These are phyloP conservation scores for Netelia virgata DNA, from an alignment of 2,888 invertebrate genomes.

Conservation along the genomic window DNA sequence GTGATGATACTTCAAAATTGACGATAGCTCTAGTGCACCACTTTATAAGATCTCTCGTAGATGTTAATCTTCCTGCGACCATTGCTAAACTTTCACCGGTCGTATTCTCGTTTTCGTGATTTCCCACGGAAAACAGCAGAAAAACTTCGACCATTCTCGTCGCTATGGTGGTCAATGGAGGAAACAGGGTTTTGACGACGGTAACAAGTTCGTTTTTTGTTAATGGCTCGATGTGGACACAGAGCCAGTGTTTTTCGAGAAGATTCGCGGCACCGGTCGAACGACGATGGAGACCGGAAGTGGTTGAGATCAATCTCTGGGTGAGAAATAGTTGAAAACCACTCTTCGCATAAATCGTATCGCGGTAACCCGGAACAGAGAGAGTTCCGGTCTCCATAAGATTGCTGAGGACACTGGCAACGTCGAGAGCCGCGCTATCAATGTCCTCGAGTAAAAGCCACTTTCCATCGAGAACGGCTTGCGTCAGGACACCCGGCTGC, in stretches of 20 bases:
- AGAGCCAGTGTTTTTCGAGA: slow-evolving; percentile 93
- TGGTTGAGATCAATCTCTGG: slow-evolving; percentile 85
- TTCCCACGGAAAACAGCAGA: slow-evolving; percentile 91
- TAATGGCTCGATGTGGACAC: slow-evolving; percentile 93
- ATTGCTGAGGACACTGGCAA: slow-evolving; percentile 94
- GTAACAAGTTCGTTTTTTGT: slow-evolving; percentile 90
- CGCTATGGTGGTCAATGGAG: slow-evolving; percentile 90
- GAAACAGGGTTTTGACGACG: slow-evolving; percentile 90
- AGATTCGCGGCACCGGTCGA: slow-evolving; percentile 88
- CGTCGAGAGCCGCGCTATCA: slow-evolving; percentile 97
- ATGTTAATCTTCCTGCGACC: slow-evolving; percentile 89
- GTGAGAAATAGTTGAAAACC: slow-evolving; percentile 98
- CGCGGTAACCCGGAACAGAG: slow-evolving; percentile 95
- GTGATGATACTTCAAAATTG: slow-evolving; percentile 91
- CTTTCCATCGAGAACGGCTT: slow-evolving; percentile 93
- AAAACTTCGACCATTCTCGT: slow-evolving; percentile 93
- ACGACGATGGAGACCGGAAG: slow-evolving; percentile 80
- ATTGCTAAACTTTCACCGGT: slow-evolving; percentile 78
- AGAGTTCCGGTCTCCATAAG: slow-evolving; percentile 93
- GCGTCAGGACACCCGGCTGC: slow-evolving; percentile 96
- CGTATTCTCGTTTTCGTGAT: slow-evolving; percentile 86
- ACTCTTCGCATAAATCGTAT: slow-evolving; percentile 91
- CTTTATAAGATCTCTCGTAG: slow-evolving; percentile 96
- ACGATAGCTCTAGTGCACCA: slow-evolving; percentile 93
- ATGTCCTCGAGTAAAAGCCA: slow-evolving; percentile 98